phyloP scores from a whole-genome alignment of 2,797 vertebrate species.

The Triplophysa bombifrons region DNA sequence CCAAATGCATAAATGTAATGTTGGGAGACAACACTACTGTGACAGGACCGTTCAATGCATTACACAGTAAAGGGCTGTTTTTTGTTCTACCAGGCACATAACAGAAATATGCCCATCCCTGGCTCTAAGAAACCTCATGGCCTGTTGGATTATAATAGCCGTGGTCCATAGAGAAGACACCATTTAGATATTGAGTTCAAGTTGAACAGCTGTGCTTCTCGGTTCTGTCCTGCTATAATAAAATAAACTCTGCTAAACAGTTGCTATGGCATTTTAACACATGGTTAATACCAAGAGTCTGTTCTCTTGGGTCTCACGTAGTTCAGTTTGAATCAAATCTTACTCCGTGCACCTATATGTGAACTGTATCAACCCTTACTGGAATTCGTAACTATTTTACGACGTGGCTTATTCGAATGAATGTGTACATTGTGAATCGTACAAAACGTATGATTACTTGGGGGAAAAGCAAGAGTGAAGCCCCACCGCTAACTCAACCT shows the following conservation, averaged over 20 bases:
- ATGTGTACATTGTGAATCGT: no score
- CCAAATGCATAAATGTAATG: no score
- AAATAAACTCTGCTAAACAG: constrained; percentile 23
- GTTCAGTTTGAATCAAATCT: neutral
- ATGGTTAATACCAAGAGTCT: neutral
- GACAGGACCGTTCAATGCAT: neutral
- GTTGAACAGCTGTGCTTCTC: neutral
- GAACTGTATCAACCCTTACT: no score
- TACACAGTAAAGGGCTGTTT: neutral
- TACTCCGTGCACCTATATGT: neutral
- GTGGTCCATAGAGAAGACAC: neutral
- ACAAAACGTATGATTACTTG: no score
- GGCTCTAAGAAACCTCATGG: neutral
- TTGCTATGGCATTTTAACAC: constrained; percentile 33
- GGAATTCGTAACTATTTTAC: no score
- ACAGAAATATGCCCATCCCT: neutral
- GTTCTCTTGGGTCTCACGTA: neutral
- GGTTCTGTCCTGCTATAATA: neutral
- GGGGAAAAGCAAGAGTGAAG: no score
- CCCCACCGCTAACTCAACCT: no score
- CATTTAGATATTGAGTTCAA: neutral
- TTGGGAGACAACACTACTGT: neutral
- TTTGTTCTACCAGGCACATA: neutral
- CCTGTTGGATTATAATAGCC: neutral
- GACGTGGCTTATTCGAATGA: no score